Conservation (phyloP, 2,797 vertebrate genomes). For the Crotalus adamanteus region DNA sequence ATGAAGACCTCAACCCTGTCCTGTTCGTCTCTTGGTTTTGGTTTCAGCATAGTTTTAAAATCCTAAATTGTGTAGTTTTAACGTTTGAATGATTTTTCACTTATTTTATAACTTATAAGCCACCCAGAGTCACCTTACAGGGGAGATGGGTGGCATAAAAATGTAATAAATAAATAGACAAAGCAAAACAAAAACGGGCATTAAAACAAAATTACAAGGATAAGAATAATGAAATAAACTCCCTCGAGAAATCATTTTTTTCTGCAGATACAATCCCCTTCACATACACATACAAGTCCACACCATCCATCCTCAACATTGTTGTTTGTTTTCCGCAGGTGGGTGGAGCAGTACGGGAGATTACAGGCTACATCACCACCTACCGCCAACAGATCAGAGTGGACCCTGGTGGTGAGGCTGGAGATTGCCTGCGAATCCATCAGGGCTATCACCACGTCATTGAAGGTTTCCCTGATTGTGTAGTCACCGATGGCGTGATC, state of each 20-base stretch:
- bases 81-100: neutral
- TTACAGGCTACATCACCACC: constrained; percentile 81
- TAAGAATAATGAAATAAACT: neutral
- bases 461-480: constrained; percentile 82
- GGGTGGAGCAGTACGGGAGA: constrained; percentile 89
- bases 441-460: constrained; percentile 81
- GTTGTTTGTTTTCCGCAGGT: constrained; percentile 72
- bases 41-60: neutral
- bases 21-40: neutral
- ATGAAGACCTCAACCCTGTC: neutral
- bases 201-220: neutral
- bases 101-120: neutral
- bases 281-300: neutral
- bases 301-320: neutral
- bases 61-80: neutral
- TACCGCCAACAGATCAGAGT: constrained; percentile 83
- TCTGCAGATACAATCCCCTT: neutral
- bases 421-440: constrained; percentile 81
- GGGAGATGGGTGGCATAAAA: neutral
- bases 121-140: neutral
- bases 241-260: neutral
- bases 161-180: neutral
- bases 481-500: constrained; percentile 86
- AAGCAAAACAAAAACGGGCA: neutral
- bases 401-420: constrained; percentile 78